A percentile compares a stretch with the other conserved stretches of the same genome.
phyloP scores from a whole-genome alignment of 1,140 invertebrate genomes.

The Tenebrio molitor region DNA sequence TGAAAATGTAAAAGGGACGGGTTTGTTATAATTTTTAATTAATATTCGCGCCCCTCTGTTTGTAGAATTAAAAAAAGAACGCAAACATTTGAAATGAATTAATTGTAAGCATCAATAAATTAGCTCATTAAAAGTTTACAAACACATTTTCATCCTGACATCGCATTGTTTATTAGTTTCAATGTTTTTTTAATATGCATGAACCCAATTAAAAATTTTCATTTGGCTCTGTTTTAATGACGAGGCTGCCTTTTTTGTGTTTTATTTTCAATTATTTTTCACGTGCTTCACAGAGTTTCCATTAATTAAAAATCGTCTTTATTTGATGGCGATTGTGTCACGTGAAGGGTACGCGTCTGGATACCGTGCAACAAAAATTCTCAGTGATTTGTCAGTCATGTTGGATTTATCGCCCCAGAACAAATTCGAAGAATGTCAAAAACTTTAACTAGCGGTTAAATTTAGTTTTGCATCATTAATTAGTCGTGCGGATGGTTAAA shows the following conservation, averaged over 20 bases:
- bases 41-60: constrained; percentile 34
- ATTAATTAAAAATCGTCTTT: constrained; percentile 42
- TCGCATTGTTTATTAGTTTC: constrained; percentile 48
- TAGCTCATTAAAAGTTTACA: constrained; percentile 51
- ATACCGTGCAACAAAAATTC: neutral
- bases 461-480: constrained; percentile 43
- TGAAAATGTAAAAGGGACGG: neutral
- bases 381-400: neutral
- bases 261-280: constrained; percentile 43
- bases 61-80: constrained; percentile 36
- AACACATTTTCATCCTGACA: constrained; percentile 45
- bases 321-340: neutral
- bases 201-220: constrained; percentile 46
- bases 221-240: constrained; percentile 31
- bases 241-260: constrained; percentile 31
- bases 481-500: constrained; percentile 25
- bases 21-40: constrained; percentile 41
- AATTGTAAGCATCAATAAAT: constrained; percentile 49
- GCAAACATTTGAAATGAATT: constrained; percentile 48
- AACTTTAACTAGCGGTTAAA: constrained; percentile 42
- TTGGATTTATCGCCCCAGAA: constrained; percentile 10
- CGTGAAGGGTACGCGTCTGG: neutral
- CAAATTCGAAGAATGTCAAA: constrained; percentile 40
- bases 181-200: constrained; percentile 43
- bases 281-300: constrained; percentile 39